Evolutionary conservation across 1,140 invertebrate species (phyloP), one percentile per base, ranked within the genome.

Genomic region (Amphibalanus amphitrite): DNA sequence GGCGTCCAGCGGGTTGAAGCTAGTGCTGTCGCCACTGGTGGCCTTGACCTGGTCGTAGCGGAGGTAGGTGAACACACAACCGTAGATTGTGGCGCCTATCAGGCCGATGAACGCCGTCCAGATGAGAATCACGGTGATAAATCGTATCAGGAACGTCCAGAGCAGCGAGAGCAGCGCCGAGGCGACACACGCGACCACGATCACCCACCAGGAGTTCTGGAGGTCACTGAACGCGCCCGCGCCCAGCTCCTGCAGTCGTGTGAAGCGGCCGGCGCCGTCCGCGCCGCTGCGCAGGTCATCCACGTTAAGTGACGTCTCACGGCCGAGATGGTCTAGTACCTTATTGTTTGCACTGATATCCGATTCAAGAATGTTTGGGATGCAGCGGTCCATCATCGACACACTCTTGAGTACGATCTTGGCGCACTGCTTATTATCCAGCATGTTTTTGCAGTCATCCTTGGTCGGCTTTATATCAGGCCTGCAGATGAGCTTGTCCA

Each of bases 111-210:
- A 84, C 4, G 84, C 84, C 28, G 90, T 75, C 90, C 93, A 97
- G 0, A 97, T 87, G 77, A 97, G 88, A 0, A 92, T 82, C 3
- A 86, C 86, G 17, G 93, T 91, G 6, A 96, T 81, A 85, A 90
- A 95, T 75, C 94, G 84, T 81, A 98, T 86, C 25, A 97, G 78
- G 0, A 92, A 78, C 72, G 97, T 95, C 82, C 94, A 97, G 23
- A 95, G 76, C 29, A 97, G 84, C 71, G 89, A 90, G 20, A 91
- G 78, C 0, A 93, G 70, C 76, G 90, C 85, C 4, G 88, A 85
- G 8, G 85, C 79, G 0, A 82, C 78, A 29, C 93, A 76, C 17
- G 87, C 86, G 0, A 84, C 81, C 0, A 90, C 74, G 33, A 95
- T 85, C 67, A 87, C 83, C 79, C 84, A 85, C 83, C 88, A 90